These are phyloP conservation scores for Eilema caniola DNA, from an alignment of 2,888 invertebrate genomes.

Conservation along the genomic window DNA sequence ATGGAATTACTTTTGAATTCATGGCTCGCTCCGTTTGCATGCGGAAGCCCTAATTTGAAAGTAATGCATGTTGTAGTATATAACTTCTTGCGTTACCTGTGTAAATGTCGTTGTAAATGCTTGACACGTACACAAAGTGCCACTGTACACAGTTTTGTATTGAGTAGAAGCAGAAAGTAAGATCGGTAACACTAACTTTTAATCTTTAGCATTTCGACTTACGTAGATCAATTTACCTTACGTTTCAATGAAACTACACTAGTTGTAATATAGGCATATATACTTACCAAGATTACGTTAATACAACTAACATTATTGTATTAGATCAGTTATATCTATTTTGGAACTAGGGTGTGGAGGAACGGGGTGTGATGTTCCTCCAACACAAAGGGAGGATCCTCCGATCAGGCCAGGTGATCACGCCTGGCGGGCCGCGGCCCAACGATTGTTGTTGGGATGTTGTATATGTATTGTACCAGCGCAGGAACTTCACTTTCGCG, in stretches of 20 bases:
- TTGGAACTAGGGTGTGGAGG: not conserved
- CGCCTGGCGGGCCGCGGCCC: no score
- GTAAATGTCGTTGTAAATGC: constrained; percentile 23
- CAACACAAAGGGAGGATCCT: no score
- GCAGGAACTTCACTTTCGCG: no score
- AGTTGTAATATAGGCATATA: no score
- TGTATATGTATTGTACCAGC: no score
- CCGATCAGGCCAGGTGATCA: no score
- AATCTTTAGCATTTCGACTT: no score
- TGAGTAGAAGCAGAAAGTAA: constrained; percentile 23
- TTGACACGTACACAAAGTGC: constrained; percentile 30
- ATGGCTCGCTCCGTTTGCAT: constrained; percentile 64
- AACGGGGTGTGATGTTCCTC: no score
- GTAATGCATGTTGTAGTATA: constrained; percentile 55
- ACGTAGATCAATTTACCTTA: no score
- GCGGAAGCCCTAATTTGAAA: constrained; percentile 62
- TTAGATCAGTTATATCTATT: constrained; percentile 14
- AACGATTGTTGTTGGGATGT: no score
- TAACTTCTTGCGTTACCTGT: constrained; percentile 40
- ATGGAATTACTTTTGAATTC: constrained; percentile 82
- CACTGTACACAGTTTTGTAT: constrained; percentile 15
- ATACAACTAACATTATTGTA: not conserved
- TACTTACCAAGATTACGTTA: not conserved
- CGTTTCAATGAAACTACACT: no score
- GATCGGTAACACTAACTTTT: not conserved